Conservation (phyloP, 2,888 invertebrate species). For the Glaucopsyche alexis region DNA sequence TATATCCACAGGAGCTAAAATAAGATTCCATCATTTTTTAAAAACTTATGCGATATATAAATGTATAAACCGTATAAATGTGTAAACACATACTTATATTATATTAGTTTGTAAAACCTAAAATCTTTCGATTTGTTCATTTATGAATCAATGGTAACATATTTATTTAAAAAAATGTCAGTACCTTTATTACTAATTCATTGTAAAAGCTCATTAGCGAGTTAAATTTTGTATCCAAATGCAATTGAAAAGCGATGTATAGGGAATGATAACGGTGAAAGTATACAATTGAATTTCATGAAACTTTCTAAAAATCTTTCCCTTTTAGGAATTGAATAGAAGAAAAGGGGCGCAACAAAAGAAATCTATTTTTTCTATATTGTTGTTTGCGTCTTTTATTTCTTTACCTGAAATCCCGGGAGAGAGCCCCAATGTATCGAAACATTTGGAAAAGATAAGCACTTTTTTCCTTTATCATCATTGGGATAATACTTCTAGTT, state of each 20-base stretch:
- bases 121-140: no score
- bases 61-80: no score
- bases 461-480: background rate
- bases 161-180: no score
- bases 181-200: background rate
- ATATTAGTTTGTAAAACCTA: no score
- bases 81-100: no score
- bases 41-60: no score
- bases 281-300: background rate
- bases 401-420: constrained; percentile 23
- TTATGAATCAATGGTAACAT: no score
- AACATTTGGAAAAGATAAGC: constrained; percentile 16
- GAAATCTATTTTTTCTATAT: constrained; percentile 26
- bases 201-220: background rate
- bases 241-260: constrained; percentile 13
- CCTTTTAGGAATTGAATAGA: constrained; percentile 20
- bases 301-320: constrained; percentile 14
- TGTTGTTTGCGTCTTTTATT: constrained; percentile 26
- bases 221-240: background rate
- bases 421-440: constrained; percentile 17
- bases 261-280: constrained; percentile 1
- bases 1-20: no score
- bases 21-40: no score
- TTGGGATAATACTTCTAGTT: no score
- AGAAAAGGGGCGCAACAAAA: constrained; percentile 18